Percentiles rank a stretch among this genome's conserved stretches.
Conservation (phyloP, 30 jellyfish, hydroid and myxozoan species). For the Catostylus mosaicus region DNA sequence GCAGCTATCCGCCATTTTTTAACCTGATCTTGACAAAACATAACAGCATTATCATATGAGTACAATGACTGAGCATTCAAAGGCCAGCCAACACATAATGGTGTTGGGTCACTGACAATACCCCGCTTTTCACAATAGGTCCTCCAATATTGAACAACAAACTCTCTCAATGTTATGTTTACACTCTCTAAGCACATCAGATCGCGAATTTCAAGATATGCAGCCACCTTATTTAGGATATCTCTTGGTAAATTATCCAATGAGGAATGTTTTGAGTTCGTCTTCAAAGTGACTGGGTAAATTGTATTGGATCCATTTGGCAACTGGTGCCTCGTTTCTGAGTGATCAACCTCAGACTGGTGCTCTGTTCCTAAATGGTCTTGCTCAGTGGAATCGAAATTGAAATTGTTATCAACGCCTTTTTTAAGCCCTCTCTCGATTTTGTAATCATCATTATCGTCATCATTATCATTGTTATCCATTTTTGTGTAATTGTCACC, state of each 20-base stretch:
- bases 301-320: not conserved
- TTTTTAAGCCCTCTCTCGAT: not conserved
- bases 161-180: not conserved
- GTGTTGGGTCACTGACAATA: constrained; percentile 49
- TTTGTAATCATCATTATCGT: not conserved
- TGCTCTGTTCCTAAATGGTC: not conserved
- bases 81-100: constrained; percentile 68
- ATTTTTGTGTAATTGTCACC: not conserved
- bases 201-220: constrained; percentile 21
- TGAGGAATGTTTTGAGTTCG: not conserved
- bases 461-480: constrained; percentile 11
- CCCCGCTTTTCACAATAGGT: constrained; percentile 22
- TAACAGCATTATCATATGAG: constrained; percentile 57
- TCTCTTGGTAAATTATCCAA: constrained; percentile 53
- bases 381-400: not conserved
- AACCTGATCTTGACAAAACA: constrained; percentile 25
- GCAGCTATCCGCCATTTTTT: constrained; percentile 64
- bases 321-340: not conserved
- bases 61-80: constrained; percentile 36
- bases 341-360: no score
- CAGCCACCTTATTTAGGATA: constrained; percentile 19
- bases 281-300: not conserved
- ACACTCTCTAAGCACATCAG: constrained; percentile 27
- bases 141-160: constrained; percentile 42
- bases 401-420: not conserved